Evolutionary conservation across 1,140 invertebrate species (phyloP).

Genomic region (Temnothorax curvispinosus): DNA sequence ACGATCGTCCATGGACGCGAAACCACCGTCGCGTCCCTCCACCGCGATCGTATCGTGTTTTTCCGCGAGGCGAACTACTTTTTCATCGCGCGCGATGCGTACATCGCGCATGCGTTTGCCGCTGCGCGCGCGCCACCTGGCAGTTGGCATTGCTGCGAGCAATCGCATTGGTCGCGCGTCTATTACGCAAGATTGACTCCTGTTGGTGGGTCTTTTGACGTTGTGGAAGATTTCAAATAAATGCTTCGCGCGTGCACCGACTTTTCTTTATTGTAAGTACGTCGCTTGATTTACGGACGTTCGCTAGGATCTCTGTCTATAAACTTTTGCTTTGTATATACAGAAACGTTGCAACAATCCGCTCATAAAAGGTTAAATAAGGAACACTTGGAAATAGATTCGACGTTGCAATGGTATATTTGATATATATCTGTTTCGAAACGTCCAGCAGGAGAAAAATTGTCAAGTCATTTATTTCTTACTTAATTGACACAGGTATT

Average conservation of each 20-base stretch:
- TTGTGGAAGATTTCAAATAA: neutral
- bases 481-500: neutral
- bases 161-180: neutral
- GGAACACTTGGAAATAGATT: neutral
- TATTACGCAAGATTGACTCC: neutral
- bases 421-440: neutral
- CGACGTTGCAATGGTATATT: neutral
- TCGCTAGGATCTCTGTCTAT: neutral
- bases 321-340: neutral
- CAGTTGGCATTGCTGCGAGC: too few species aligned
- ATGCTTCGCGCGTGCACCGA: neutral
- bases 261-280: neutral
- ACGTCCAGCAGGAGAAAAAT: neutral
- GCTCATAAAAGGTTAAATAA: neutral
- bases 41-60: constrained; percentile 53
- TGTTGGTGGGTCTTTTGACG: constrained; percentile 5
- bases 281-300: neutral
- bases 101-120: constrained; percentile 20
- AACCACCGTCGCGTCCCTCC: constrained; percentile 30
- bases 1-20: neutral
- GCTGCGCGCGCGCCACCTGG: constrained; percentile 48
- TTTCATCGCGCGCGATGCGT: constrained; percentile 13
- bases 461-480: neutral
- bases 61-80: constrained; percentile 62
- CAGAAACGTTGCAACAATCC: neutral